phyloP scores from a whole-genome alignment of 2,113 vertebrate species.

The Gambusia holbrooki region DNA sequence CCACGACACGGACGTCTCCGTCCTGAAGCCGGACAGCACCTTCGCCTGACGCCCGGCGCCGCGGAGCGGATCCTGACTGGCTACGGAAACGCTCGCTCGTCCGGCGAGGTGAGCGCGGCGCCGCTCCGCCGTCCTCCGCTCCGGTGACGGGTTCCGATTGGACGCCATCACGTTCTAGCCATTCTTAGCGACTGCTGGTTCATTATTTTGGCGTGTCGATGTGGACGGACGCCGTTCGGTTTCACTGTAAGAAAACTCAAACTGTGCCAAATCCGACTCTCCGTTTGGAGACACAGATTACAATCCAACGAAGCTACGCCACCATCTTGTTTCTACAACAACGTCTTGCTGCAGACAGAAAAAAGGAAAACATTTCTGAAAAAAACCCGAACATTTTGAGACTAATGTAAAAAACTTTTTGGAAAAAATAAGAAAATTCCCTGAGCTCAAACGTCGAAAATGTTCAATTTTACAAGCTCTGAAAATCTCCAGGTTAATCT shows the following conservation, averaged over 20 bases:
- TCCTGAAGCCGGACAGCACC: conserved; percentile 84
- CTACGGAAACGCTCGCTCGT: conserved; percentile 5
- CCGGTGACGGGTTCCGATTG: conserved; percentile 13
- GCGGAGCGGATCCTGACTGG: neutral
- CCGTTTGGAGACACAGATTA: conserved; percentile 20
- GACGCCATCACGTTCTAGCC: conserved; percentile 33
- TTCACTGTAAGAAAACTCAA: conserved; percentile 56
- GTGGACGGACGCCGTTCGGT: conserved; percentile 49
- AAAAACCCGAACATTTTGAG: too few species aligned
- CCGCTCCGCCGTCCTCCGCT: conserved; percentile 9
- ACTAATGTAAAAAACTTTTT: too few species aligned
- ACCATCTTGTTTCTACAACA: conserved; percentile 36
- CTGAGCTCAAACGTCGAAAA: too few species aligned
- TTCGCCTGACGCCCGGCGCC: conserved; percentile 78
- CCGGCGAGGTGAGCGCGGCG: conserved; percentile 17
- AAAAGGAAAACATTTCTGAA: too few species aligned
- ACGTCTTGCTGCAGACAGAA: too few species aligned
- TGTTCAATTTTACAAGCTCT: too few species aligned
- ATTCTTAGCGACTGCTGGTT: conserved; percentile 28
- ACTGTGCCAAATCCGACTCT: conserved; percentile 59
- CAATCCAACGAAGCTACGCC: conserved; percentile 37
- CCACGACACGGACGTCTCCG: conserved; percentile 83
- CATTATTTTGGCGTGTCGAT: conserved; percentile 8
- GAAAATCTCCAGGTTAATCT: too few species aligned
- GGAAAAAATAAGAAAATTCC: too few species aligned